These are phyloP conservation scores for Falco concolor DNA, from an alignment of 2,797 vertebrate species.

Conservation along the genomic window DNA sequence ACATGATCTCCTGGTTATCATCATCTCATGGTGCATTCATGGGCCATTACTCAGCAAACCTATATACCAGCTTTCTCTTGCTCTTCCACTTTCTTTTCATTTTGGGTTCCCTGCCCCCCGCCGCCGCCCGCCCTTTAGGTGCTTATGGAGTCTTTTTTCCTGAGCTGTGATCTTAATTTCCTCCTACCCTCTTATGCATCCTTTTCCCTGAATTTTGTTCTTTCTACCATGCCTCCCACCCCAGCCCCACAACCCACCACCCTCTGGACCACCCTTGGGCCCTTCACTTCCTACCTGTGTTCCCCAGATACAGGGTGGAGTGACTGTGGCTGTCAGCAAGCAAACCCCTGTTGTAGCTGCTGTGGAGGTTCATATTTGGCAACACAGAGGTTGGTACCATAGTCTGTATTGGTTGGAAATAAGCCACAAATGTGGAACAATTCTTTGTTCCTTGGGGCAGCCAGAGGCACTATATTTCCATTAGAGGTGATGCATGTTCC, in stretches of 20 bases:
- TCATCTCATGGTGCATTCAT: background rate
- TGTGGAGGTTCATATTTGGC: background rate
- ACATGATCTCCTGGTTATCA: background rate
- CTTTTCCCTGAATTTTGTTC: background rate
- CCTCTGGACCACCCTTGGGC: background rate
- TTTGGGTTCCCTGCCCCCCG: background rate
- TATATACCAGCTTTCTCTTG: background rate
- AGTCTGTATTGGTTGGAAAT: background rate
- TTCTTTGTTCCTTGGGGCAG: background rate
- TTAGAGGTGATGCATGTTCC: background rate
- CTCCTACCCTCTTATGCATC: background rate
- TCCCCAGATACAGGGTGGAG: background rate
- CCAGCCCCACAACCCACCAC: background rate
- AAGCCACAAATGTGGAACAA: background rate
- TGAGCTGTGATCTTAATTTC: background rate
- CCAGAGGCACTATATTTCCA: background rate
- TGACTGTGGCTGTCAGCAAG: background rate
- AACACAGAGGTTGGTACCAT: background rate
- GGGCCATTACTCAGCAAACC: background rate
- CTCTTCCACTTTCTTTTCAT: background rate
- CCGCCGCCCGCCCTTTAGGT: background rate
- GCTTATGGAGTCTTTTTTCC: background rate
- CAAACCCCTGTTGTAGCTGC: background rate
- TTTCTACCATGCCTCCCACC: background rate
- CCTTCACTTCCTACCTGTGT: background rate